Conservation (phyloP, 2,888 invertebrate genomes). For the Leptura quadrifasciata region DNA sequence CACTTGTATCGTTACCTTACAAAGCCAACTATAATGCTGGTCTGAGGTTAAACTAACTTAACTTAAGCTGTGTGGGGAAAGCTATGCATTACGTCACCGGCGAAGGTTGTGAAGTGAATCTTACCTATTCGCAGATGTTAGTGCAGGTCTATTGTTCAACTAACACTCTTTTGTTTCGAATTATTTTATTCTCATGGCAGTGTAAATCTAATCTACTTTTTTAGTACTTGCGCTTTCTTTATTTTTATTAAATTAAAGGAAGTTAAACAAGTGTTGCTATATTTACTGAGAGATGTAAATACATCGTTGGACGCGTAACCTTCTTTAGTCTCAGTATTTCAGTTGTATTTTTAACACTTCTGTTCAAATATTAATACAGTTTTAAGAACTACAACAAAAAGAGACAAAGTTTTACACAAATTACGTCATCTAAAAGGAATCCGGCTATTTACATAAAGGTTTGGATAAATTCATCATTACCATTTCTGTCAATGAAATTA, state of each 20-base stretch:
- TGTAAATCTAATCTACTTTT: slow-evolving; percentile 9
- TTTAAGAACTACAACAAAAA: background rate
- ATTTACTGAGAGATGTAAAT: slow-evolving; percentile 26
- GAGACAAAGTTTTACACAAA: background rate
- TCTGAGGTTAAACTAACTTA: slow-evolving; percentile 53
- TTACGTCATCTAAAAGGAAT: background rate
- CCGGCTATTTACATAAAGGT: background rate
- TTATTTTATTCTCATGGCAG: slow-evolving; percentile 15
- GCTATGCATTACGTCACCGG: slow-evolving; percentile 57
- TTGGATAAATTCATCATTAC: too few relatives aligned
- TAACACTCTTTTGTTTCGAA: slow-evolving; percentile 33
- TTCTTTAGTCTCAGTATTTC: background rate
- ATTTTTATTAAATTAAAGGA: slow-evolving; percentile 8
- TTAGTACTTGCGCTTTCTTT: slow-evolving; percentile 27
- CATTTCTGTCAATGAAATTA: too few relatives aligned
- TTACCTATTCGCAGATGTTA: slow-evolving; percentile 44
- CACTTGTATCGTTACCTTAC: slow-evolving; percentile 55
- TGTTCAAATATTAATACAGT: background rate
- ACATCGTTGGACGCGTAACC: slow-evolving; percentile 38
- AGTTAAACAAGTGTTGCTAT: background rate
- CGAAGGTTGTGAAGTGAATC: slow-evolving; percentile 58
- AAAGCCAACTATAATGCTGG: slow-evolving; percentile 56
- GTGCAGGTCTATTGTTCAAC: slow-evolving; percentile 30
- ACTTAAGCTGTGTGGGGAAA: slow-evolving; percentile 60
- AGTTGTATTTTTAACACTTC: background rate